These are phyloP conservation scores for Chaenogobius annularis DNA, from an alignment of 2,113 vertebrate genomes.

Conservation along the genomic window DNA sequence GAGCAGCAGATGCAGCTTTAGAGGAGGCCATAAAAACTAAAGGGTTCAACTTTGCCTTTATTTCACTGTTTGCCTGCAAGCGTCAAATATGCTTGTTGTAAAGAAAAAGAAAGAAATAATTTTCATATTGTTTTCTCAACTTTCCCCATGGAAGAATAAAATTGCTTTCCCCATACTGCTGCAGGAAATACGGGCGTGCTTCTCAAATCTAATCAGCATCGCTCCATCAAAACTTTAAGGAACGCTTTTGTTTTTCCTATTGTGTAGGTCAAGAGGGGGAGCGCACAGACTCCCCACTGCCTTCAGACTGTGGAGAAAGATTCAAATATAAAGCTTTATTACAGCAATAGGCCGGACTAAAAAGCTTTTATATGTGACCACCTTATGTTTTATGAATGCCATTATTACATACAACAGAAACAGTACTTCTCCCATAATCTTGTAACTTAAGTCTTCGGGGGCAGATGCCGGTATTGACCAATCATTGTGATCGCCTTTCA, in stretches of 20 bases:
- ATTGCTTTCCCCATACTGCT: slow-evolving; percentile 68
- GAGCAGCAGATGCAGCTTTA: slow-evolving; percentile 30
- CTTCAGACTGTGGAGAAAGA: slow-evolving; percentile 51
- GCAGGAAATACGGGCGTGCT: slow-evolving; percentile 55
- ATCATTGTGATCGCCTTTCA: neutral
- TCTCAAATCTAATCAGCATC: slow-evolving; percentile 72
- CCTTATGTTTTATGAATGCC: neutral
- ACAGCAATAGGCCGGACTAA: slow-evolving; percentile 47
- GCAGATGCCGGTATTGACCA: neutral
- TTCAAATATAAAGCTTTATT: slow-evolving; percentile 21
- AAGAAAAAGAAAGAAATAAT: slow-evolving; percentile 69
- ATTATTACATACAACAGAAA: neutral
- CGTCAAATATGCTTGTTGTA: slow-evolving; percentile 65
- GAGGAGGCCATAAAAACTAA: slow-evolving; percentile 41
- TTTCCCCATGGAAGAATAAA: slow-evolving; percentile 65
- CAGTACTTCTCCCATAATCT: neutral
- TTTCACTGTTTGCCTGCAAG: slow-evolving; percentile 61
- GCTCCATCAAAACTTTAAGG: slow-evolving; percentile 65
- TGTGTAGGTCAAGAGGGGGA: slow-evolving; percentile 54
- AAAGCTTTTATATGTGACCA: neutral
- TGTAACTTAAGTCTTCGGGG: neutral
- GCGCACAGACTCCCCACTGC: slow-evolving; percentile 38
- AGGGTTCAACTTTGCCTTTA: slow-evolving; percentile 52
- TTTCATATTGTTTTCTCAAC: slow-evolving; percentile 74
- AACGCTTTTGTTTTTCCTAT: slow-evolving; percentile 63